A percentile compares a stretch with the other conserved stretches of the same genome.
Conservation (phyloP, 1,140 invertebrate species). For the Carcinoscorpius rotundicauda region DNA sequence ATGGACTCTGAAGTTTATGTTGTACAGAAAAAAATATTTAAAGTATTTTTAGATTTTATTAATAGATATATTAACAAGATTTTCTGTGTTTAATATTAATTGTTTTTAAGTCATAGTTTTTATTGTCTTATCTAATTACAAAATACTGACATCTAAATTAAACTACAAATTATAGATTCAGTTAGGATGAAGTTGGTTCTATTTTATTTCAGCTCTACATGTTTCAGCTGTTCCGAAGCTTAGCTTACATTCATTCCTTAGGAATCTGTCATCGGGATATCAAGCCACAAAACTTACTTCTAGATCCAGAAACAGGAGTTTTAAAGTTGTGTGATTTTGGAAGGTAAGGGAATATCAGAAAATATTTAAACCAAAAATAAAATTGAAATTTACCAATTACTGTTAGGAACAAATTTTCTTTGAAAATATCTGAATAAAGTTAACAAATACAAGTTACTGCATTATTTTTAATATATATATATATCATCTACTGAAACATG, state of each 20-base stretch:
- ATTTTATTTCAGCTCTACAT: conserved; percentile 69
- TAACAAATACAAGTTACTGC: neutral
- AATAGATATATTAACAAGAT: no score
- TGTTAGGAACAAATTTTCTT: neutral
- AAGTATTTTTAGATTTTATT: no score
- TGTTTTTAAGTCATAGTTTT: no score
- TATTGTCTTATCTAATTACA: no score
- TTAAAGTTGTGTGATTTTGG: conserved; percentile 98
- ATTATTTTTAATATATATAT: neutral
- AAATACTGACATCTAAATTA: no score
- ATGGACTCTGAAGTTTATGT: no score
- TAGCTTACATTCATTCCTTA: conserved; percentile 95
- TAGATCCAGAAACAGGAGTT: conserved; percentile 91
- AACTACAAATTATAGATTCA: no score
- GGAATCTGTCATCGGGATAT: conserved; percentile 99
- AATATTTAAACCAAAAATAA: no score
- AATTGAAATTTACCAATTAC: no score
- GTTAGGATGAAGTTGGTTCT: no score
- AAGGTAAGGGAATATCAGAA: conserved; percentile 30
- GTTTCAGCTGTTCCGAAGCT: conserved; percentile 98
- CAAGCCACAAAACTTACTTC: conserved; percentile 94
- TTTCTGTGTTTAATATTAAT: no score
- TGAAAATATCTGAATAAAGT: neutral
- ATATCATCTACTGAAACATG: neutral
- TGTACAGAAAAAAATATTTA: no score